These are phyloP conservation scores for Azemiops feae DNA, from an alignment of 2,113 vertebrate genomes.

Conservation along the genomic window DNA sequence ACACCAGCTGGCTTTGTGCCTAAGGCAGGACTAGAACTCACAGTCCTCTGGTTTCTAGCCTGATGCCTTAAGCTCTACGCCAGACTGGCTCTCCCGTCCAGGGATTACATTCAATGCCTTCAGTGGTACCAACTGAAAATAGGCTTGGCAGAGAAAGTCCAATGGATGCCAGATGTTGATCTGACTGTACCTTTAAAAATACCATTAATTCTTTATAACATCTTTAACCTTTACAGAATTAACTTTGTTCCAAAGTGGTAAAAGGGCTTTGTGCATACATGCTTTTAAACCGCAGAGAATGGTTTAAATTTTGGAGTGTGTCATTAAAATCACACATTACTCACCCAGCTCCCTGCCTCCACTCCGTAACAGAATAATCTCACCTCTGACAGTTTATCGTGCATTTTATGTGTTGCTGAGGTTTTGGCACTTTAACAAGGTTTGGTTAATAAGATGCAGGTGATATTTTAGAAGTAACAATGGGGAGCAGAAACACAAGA, in stretches of 20 bases:
- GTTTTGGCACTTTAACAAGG: conserved; percentile 60
- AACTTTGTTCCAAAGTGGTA: conserved; percentile 33
- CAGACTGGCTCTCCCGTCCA: background rate
- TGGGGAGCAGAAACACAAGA: conserved; percentile 41
- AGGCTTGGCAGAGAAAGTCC: background rate
- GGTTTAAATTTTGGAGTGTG: conserved; percentile 42
- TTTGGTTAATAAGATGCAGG: conserved; percentile 64
- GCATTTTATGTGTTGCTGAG: conserved; percentile 61
- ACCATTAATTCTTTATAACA: conserved; percentile 29
- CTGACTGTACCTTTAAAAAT: background rate
- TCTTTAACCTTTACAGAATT: conserved; percentile 22
- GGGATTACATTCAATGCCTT: background rate
- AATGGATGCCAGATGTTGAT: conserved; percentile 16
- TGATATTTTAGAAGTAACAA: conserved; percentile 60
- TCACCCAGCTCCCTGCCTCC: conserved; percentile 21
- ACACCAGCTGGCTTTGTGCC: background rate
- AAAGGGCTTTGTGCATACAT: conserved; percentile 36
- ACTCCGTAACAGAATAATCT: background rate
- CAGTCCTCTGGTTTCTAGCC: background rate
- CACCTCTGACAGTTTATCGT: conserved; percentile 49
- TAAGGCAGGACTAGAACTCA: background rate
- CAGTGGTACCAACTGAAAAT: background rate
- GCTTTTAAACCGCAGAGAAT: conserved; percentile 41
- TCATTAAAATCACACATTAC: conserved; percentile 48
- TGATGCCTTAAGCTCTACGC: background rate